Base-by-base conservation (phyloP, 2,888 invertebrate genomes). In the Geophilus truncorum region DNA sequence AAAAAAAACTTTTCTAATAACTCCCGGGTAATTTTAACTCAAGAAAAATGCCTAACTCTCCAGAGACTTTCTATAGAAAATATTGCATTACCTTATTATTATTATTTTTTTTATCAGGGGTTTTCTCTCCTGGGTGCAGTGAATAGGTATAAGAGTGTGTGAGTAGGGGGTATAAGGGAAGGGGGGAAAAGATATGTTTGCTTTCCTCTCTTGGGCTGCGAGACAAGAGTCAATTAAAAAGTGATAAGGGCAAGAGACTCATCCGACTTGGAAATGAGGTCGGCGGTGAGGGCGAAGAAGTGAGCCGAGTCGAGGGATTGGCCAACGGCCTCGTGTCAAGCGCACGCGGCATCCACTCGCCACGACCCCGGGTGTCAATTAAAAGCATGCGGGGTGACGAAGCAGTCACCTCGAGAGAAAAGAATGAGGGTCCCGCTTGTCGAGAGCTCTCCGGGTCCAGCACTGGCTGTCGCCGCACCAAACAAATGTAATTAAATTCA, bases 141-240 rank as follows among this genome's bases (percentile, higher is more conserved):
- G 45, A 45, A 62, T 62, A 62, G 62, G 62, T 62, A 23, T n/a
- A n/a, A n/a, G n/a, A n/a, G n/a, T n/a, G n/a, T n/a, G n/a, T n/a
- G n/a, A n/a, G 57, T 34, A 7, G 34, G 6, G 9, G 34, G 34
- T 5, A 34, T 7, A 34, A 7, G 40, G 40, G 3, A 18, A 18
- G n/a, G 10, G 45, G 45, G 45, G 45, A 45, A n/a, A 18, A 62
- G 62, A 62, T 62, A 62, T 62, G 62, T 62, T 62, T 62, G 62
- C 23, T 62, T 62, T 62, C 12, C 62, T 62, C 62, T 62, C 62
- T 7, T 28, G 62, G 62, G 62, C 62, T 25, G 57, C 62, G 25
- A 62, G 62, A 62, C 62, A 62, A 62, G 62, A 62, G 62, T 62
- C 62, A 62, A 62, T 62, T 62, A 62, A 62, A 62, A 62, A 62